Conservation (phyloP, 2,888 invertebrate species). For the Villa cingulata region DNA sequence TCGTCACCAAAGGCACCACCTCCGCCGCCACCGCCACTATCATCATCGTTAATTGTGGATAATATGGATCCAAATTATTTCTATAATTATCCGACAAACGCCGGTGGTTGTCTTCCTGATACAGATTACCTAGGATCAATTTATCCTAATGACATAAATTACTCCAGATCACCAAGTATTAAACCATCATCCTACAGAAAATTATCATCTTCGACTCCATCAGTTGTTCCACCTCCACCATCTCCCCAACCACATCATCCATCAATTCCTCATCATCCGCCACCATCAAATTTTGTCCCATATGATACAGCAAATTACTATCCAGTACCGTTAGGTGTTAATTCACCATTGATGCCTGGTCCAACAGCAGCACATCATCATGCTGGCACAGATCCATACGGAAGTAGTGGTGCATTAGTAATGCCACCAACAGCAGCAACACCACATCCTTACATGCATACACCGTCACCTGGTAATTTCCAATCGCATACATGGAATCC, state of each 20-base stretch:
- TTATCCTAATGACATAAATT: neutral
- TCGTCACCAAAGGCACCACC: neutral
- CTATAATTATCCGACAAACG: constrained; percentile 15
- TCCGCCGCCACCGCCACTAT: too few relatives aligned
- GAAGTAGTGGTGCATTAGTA: too few relatives aligned
- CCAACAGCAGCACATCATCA: neutral
- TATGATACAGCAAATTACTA: constrained; percentile 7
- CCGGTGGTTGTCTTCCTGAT: constrained; percentile 5
- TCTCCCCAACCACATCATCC: neutral
- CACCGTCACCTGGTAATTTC: neutral
- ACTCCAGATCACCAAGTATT: neutral
- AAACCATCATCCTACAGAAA: neutral
- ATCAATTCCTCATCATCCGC: neutral
- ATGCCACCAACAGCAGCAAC: neutral
- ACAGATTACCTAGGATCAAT: constrained; percentile 14
- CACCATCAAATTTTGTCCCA: constrained; percentile 4
- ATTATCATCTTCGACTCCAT: neutral
- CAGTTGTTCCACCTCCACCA: neutral
- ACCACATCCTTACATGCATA: neutral
- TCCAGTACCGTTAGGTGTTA: constrained; percentile 4
- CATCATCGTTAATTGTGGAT: neutral
- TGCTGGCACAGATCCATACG: neutral
- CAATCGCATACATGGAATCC: constrained; percentile 1
- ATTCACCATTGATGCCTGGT: neutral
- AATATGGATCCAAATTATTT: constrained; percentile 13